Conservation (phyloP, 2,113 vertebrate genomes). For the Phodopus roborovskii region DNA sequence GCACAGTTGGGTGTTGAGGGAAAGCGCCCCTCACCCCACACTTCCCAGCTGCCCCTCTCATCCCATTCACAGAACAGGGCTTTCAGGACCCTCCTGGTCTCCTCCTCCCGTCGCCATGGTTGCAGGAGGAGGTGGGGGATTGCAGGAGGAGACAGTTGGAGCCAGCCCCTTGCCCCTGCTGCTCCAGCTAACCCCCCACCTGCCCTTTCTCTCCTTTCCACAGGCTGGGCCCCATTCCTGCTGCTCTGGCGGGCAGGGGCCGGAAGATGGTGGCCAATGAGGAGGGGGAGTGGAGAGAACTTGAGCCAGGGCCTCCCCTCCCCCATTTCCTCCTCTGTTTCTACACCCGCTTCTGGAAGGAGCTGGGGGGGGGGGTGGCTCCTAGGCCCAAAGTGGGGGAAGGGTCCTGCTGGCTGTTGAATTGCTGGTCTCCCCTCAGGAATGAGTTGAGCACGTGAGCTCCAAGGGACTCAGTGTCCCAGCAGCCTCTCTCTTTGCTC, state of each 20-base stretch:
- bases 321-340: conserved; percentile 81
- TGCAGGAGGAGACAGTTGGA: conserved; percentile 69
- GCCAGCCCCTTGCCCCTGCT: conserved; percentile 73
- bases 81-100: conserved; percentile 75
- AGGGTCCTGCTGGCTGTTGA: conserved; percentile 72
- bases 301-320: conserved; percentile 80
- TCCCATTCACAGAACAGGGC: conserved; percentile 76
- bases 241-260: conserved; percentile 78
- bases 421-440: conserved; percentile 40
- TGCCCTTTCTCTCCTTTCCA: conserved; percentile 80
- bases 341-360: conserved; percentile 73
- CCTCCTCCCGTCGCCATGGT: conserved; percentile 78
- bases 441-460: conserved; percentile 51
- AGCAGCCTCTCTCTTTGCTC: not conserved
- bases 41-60: conserved; percentile 51
- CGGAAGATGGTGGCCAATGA: conserved; percentile 81
- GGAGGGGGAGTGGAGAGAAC: conserved; percentile 79
- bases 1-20: conserved; percentile 55
- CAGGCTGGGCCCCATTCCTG: conserved; percentile 79
- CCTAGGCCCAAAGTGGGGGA: conserved; percentile 76
- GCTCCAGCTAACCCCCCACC: conserved; percentile 78
- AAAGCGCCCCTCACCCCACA: conserved; percentile 54
- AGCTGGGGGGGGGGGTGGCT: conserved; percentile 65
- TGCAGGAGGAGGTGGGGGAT: conserved; percentile 68
- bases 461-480: not conserved